Conservation (phyloP, 2,888 invertebrate genomes). For the Halocaridina rubra region DNA sequence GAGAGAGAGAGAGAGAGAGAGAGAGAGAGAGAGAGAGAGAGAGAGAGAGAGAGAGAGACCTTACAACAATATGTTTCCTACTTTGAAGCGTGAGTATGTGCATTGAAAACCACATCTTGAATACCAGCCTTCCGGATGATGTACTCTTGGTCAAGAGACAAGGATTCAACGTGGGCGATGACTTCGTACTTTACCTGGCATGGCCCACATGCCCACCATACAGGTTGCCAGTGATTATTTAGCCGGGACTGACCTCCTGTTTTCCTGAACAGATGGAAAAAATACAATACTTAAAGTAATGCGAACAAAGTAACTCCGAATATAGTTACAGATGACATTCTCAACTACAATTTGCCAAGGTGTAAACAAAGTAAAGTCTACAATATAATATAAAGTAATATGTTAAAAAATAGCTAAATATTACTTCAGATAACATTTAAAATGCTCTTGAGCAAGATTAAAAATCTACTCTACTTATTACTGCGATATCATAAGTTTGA, state of each 20-base stretch:
- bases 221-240: constrained; percentile 34
- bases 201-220: constrained; percentile 17
- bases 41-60: neutral
- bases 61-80: neutral
- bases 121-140: neutral
- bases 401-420: too few relatives aligned
- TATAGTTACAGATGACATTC: too few relatives aligned
- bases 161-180: constrained; percentile 8
- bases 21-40: neutral
- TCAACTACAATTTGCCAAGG: too few relatives aligned
- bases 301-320: too few relatives aligned
- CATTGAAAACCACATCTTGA: neutral
- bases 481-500: too few relatives aligned
- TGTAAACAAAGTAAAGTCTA: too few relatives aligned
- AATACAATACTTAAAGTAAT: too few relatives aligned
- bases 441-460: too few relatives aligned
- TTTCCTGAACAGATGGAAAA: neutral
- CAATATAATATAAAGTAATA: too few relatives aligned
- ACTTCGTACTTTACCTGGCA: constrained; percentile 17
- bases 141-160: neutral
- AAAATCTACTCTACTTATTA: too few relatives aligned
- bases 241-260: neutral
- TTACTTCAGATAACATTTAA: too few relatives aligned
- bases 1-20: neutral
- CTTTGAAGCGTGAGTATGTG: neutral